These are phyloP conservation scores for Anguilla pacifica DNA, from an alignment of 2,797 vertebrate genomes.

Conservation along the genomic window DNA sequence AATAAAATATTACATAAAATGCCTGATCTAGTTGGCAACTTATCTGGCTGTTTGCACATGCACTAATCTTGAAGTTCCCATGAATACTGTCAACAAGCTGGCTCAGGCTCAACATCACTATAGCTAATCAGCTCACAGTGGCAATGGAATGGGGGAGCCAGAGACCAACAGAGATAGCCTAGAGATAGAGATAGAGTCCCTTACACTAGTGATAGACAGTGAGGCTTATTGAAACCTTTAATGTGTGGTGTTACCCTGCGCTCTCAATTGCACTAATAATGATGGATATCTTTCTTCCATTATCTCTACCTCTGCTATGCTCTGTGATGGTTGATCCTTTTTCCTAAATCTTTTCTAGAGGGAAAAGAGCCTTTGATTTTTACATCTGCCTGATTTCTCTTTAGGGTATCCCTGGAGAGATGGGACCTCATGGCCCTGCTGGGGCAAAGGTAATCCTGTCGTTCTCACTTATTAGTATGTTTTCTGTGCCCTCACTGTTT, in stretches of 20 bases:
- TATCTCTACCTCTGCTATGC: not conserved
- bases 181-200: no score
- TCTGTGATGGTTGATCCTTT: not conserved
- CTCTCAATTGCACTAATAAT: not conserved
- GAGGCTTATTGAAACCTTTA: no score
- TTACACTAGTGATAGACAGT: not conserved
- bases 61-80: not conserved
- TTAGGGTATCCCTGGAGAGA: conserved; percentile 93
- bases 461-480: not conserved
- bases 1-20: not conserved
- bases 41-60: not conserved
- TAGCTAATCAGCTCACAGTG: not conserved
- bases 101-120: not conserved
- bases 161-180: not conserved
- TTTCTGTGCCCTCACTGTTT: not conserved
- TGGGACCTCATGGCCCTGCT: conserved; percentile 84
- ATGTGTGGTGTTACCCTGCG: not conserved
- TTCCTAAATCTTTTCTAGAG: not conserved
- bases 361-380: not conserved
- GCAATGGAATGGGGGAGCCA: not conserved
- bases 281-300: not conserved
- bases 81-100: not conserved
- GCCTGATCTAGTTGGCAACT: not conserved
- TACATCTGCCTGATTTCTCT: conserved; percentile 36
- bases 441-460: conserved; percentile 80